Base-by-base conservation (phyloP, 2,797 vertebrate genomes). In the Centroberyx gerrardi region DNA sequence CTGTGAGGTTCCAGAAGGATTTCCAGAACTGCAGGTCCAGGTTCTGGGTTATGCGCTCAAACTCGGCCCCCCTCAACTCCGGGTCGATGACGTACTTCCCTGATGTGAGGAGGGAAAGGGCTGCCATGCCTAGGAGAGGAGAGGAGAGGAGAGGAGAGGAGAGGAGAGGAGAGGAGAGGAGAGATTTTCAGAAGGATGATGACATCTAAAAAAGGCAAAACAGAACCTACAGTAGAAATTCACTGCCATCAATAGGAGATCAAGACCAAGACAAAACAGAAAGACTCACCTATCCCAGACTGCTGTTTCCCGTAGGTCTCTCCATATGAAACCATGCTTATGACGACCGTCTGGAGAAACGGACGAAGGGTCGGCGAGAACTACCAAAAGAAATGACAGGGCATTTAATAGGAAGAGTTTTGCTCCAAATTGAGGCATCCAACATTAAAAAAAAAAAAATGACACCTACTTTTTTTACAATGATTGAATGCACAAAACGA, bases 1-100 rank as follows among this genome's bases (percentile, higher is more conserved):
- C 95, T 0, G 95, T 96, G 62, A 96, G 82, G 85, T 96, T 96
- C 95, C 95, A 96, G 92, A 96, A 96, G 52, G 92, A 90, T 84
- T 96, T 96, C 95, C 95, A 96, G 78, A 96, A 96, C 62, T 94
- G 90, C 89, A 96, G 62, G 80, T 96, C 94, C 81, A 96, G 82
- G 71, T 95, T 95, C 83, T 96, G 95, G 17, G 94, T 96, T 2
- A 96, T 95, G 68, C 94, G 93, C 31, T 96, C 95, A 61, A 96
- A 96, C 87, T 95, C 93, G 0, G 82, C 61, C 0, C 95, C 95
- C 1, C 95, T 92, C 64, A 95, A 56, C 75, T 96, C 95, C 22
- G 95, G 95, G 69, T 96, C 93, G 0, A 96, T 85, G 55, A 95
- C 89, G 42, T 96, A 96, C 65, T 96, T 96, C 59, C 95, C 95